Conservation (phyloP, 37 sponge, comb jelly and placozoan genomes). For the Cliona cf. orientalis region DNA sequence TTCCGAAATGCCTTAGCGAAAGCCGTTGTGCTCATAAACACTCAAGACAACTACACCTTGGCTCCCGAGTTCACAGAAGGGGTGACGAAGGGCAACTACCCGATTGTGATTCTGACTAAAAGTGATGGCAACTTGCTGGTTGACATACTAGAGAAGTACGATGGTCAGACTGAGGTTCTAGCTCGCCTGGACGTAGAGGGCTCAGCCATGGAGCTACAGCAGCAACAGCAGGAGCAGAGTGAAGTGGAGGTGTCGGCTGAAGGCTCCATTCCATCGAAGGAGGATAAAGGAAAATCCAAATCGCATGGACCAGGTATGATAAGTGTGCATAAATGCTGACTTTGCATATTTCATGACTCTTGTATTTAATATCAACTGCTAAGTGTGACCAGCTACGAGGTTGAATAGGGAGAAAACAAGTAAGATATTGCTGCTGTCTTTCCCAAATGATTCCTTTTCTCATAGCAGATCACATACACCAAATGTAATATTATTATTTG, state of each 20-base stretch:
- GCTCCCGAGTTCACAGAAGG: constrained; percentile 9
- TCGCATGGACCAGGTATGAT: background rate
- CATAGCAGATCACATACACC: too few relatives aligned
- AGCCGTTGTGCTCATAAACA: constrained; percentile 61
- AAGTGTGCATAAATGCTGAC: background rate
- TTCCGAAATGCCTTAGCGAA: constrained; percentile 14
- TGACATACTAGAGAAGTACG: constrained; percentile 13
- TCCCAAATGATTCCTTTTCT: too few relatives aligned
- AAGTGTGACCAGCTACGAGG: background rate
- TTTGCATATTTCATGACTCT: background rate
- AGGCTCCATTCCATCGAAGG: background rate
- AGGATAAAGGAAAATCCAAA: background rate
- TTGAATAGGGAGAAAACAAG: too few relatives aligned
- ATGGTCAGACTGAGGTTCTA: constrained; percentile 2
- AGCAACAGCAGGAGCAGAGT: background rate
- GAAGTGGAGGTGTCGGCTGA: background rate
- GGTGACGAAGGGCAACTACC: background rate
- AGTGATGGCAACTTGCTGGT: constrained; percentile 41
- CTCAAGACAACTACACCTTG: constrained; percentile 21
- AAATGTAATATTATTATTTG: too few relatives aligned
- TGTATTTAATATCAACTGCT: background rate
- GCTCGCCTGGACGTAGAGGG: constrained; percentile 30
- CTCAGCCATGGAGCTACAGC: background rate
- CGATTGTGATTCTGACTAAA: constrained; percentile 30
- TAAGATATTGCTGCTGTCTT: too few relatives aligned